These are phyloP conservation scores for Labia minor DNA, from an alignment of 2,888 invertebrate genomes.

Conservation along the genomic window DNA sequence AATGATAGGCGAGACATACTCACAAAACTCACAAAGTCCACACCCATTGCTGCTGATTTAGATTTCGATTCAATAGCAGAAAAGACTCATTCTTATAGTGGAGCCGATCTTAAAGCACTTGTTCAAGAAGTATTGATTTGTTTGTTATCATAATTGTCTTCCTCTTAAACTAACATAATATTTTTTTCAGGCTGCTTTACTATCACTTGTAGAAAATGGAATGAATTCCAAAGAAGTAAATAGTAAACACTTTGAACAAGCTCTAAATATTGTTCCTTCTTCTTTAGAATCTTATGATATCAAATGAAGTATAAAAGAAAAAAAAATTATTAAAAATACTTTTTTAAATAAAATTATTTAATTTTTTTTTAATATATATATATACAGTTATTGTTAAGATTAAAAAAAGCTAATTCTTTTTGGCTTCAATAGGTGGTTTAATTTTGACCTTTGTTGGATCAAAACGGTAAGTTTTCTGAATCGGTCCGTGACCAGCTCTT, in stretches of 20 bases:
- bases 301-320: neutral
- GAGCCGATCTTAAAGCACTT: conserved; percentile 51
- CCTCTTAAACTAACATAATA: neutral
- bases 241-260: conserved; percentile 35
- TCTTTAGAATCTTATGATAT: conserved; percentile 30
- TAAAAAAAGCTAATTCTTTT: conserved; percentile 30
- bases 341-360: neutral
- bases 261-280: conserved; percentile 35
- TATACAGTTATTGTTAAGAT: neutral
- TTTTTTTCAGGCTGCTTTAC: conserved; percentile 43
- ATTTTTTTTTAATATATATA: neutral
- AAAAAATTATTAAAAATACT: neutral
- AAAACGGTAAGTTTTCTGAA: conserved; percentile 76
- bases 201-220: conserved; percentile 44
- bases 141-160: neutral
- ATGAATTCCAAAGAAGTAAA: conserved; percentile 33
- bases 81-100: conserved; percentile 43
- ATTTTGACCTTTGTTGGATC: conserved; percentile 47
- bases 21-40: conserved; percentile 36
- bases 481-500: conserved; percentile 73
- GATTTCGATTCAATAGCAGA: conserved; percentile 37
- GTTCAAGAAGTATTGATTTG: conserved; percentile 42
- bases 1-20: conserved; percentile 42
- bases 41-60: conserved; percentile 39
- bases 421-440: conserved; percentile 28